These are phyloP conservation scores for Rhipidura dahli DNA, from an alignment of 2,113 vertebrate genomes.

Conservation along the genomic window DNA sequence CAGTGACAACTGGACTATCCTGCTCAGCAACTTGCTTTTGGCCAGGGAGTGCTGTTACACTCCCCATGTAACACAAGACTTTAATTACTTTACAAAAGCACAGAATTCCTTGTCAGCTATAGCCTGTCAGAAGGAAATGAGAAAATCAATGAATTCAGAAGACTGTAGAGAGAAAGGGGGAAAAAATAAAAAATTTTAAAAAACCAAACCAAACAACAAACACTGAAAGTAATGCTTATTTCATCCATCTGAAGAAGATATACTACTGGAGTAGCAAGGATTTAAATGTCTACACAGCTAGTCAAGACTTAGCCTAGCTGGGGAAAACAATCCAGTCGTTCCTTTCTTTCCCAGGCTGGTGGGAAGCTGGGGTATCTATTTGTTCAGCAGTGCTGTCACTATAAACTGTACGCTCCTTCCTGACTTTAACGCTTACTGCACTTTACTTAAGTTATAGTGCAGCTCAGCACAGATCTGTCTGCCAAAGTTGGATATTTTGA, in stretches of 20 bases:
- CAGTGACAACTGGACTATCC: neutral
- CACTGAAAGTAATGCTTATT: neutral
- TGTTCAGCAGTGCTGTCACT: neutral
- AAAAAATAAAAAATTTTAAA: fast-evolving
- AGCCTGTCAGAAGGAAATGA: conserved; percentile 39
- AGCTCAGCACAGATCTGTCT: neutral
- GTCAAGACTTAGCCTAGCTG: neutral
- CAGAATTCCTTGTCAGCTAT: neutral
- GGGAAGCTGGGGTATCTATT: neutral
- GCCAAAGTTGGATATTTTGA: neutral
- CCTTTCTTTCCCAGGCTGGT: neutral
- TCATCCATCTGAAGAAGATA: neutral
- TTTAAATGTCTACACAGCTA: neutral
- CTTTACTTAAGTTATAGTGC: neutral
- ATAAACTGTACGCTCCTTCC: neutral
- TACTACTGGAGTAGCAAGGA: neutral
- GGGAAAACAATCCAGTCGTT: neutral
- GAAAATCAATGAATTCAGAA: conserved; percentile 32
- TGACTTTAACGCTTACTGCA: neutral
- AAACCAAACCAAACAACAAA: neutral
- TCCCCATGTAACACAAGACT: neutral
- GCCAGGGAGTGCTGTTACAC: neutral
- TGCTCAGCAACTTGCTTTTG: neutral
- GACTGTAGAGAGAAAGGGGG: neutral
- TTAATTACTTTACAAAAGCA: conserved; percentile 51